Conservation (phyloP, 2,888 invertebrate species). For the Cybosia mesomella region DNA sequence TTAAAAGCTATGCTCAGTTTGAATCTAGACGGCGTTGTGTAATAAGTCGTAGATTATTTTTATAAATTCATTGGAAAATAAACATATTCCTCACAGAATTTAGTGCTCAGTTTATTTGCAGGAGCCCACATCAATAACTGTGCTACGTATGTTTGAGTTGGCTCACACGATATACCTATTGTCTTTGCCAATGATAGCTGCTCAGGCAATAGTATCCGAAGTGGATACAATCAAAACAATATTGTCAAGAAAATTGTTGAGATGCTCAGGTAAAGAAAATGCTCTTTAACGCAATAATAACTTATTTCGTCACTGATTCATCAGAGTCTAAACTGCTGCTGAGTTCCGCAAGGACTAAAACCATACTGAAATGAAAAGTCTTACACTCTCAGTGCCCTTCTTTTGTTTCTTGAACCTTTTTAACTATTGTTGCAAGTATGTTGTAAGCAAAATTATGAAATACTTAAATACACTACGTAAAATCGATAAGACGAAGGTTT, state of each 20-base stretch:
- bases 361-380: too few species aligned
- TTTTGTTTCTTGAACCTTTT: too few species aligned
- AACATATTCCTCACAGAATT: background rate
- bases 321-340: background rate
- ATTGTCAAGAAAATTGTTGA: constrained; percentile 11
- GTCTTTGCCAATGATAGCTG: constrained; percentile 1
- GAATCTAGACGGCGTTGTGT: too few species aligned
- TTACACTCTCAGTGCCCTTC: too few species aligned
- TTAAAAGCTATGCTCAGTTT: too few species aligned
- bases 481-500: too few species aligned
- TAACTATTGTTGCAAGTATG: too few species aligned
- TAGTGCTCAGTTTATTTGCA: background rate
- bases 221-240: constrained; percentile 17
- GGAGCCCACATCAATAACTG: background rate
- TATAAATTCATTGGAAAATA: background rate
- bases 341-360: background rate
- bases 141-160: background rate
- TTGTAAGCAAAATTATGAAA: too few species aligned
- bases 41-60: too few species aligned
- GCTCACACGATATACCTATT: background rate
- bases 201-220: constrained; percentile 4
- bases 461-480: too few species aligned
- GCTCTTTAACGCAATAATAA: background rate
- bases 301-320: background rate
- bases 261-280: constrained; percentile 10